Evolutionary conservation across 2,797 vertebrate species (phyloP).

Genomic region (Channallabes apus): DNA sequence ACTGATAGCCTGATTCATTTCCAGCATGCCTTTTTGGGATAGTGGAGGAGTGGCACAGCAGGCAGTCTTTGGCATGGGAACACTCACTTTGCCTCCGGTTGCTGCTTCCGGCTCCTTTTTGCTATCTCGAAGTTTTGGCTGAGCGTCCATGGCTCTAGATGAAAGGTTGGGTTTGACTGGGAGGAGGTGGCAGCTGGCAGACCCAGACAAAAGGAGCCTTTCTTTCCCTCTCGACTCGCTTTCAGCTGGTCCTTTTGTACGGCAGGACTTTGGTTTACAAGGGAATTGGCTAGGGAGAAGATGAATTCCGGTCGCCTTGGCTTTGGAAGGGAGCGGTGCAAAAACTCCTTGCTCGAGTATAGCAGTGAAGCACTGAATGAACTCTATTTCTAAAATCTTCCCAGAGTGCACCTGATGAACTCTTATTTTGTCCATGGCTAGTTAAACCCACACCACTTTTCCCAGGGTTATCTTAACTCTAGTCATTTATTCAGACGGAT

Average conservation of each 20-base stretch:
- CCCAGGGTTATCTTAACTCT: neutral
- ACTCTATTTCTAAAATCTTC: neutral
- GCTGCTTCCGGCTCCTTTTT: conserved; percentile 51
- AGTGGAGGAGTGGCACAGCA: conserved; percentile 27
- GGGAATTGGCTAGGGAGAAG: conserved; percentile 69
- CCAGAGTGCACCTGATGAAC: conserved; percentile 38
- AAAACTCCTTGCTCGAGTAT: conserved; percentile 54
- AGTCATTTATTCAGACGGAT: neutral
- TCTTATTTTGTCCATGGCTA: conserved; percentile 23
- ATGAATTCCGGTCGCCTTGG: conserved; percentile 66
- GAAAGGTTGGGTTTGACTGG: conserved; percentile 67
- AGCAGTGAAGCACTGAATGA: conserved; percentile 22
- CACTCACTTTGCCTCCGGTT: conserved; percentile 30
- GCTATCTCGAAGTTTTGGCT: conserved; percentile 55
- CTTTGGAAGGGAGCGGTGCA: conserved; percentile 63
- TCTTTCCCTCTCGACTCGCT: conserved; percentile 55
- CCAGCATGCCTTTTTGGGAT: neutral
- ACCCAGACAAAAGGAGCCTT: conserved; percentile 65
- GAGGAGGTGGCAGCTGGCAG: conserved; percentile 61
- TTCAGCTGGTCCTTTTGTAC: conserved; percentile 60
- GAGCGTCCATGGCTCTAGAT: conserved; percentile 62
- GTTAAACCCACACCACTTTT: conserved; percentile 16
- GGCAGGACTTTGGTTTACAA: conserved; percentile 50
- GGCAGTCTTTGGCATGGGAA: conserved; percentile 38
- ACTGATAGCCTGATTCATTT: neutral